phyloP scores from a whole-genome alignment of 1,140 invertebrate genomes.

The Mya arenaria region DNA sequence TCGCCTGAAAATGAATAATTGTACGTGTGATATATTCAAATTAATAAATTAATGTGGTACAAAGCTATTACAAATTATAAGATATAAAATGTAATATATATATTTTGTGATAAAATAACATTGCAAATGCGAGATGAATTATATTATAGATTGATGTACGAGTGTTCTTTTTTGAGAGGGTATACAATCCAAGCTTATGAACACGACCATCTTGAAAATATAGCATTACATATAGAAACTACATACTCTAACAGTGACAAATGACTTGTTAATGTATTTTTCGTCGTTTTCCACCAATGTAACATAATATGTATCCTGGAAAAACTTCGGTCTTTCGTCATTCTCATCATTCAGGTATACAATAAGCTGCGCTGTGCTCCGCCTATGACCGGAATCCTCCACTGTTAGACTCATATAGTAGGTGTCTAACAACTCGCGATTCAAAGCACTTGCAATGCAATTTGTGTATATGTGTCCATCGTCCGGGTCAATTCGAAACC shows the following conservation, averaged over 20 bases:
- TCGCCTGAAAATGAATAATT: slow-evolving; percentile 18
- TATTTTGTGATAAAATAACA: no score
- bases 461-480: slow-evolving; percentile 1
- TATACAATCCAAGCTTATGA: no score
- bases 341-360: slow-evolving; percentile 8
- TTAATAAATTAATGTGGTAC: no score
- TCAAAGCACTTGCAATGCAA: not conserved
- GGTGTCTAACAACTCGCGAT: not conserved
- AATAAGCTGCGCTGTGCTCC: not conserved
- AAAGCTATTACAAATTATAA: no score
- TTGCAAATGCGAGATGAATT: no score
- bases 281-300: not conserved
- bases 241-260: slow-evolving; percentile 1
- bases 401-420: slow-evolving; percentile 31
- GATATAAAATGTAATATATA: no score
- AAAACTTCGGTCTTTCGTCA: slow-evolving; percentile 24
- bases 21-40: no score
- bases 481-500: slow-evolving; percentile 8
- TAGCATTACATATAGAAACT: no score
- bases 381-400: not conserved
- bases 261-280: not conserved
- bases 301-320: not conserved
- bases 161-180: no score
- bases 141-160: no score
- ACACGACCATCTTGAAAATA: no score